Conservation (phyloP, 2,888 invertebrate genomes). For the Brachynemurus nebulosus region DNA sequence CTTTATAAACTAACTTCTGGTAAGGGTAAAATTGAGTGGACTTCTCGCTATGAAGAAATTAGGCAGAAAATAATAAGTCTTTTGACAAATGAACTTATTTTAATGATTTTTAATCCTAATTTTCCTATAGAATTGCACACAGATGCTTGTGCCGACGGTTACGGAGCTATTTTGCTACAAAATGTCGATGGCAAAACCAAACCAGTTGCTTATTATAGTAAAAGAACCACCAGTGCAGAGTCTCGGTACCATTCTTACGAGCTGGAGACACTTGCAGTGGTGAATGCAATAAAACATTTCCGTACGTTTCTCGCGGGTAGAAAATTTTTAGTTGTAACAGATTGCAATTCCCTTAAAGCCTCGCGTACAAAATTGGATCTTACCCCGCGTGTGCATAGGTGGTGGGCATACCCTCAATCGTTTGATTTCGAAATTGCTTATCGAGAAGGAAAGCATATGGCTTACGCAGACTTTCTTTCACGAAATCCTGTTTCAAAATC, state of each 20-base stretch:
- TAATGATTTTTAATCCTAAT: constrained; percentile 10
- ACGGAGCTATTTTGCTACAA: constrained; percentile 15
- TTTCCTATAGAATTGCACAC: constrained; percentile 13
- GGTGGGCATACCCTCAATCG: constrained; percentile 20
- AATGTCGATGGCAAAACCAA: constrained; percentile 5
- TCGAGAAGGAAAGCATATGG: constrained; percentile 12
- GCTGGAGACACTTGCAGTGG: constrained; percentile 5
- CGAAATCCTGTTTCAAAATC: constrained; percentile 6
- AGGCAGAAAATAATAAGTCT: constrained; percentile 7
- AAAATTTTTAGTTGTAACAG: constrained; percentile 19
- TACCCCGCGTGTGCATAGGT: constrained; percentile 19
- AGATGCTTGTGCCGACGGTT: constrained; percentile 13
- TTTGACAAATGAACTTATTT: constrained; percentile 8
- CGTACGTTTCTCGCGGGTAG: neutral
- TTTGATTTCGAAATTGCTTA: constrained; percentile 9
- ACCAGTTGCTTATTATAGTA: constrained; percentile 5
- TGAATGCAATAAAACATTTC: neutral
- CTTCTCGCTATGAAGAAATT: constrained; percentile 9
- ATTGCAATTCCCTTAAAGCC: constrained; percentile 17
- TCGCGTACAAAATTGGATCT: constrained; percentile 19
- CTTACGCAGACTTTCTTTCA: constrained; percentile 10
- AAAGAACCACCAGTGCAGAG: constrained; percentile 9
- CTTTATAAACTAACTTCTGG: constrained; percentile 12
- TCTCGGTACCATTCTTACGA: constrained; percentile 11
- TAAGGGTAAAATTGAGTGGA: constrained; percentile 13